Percentiles rank a stretch among this genome's conserved stretches.
These are phyloP conservation scores for Tolypeutes matacus DNA, from an alignment of 2,797 vertebrate genomes.

Conservation along the genomic window DNA sequence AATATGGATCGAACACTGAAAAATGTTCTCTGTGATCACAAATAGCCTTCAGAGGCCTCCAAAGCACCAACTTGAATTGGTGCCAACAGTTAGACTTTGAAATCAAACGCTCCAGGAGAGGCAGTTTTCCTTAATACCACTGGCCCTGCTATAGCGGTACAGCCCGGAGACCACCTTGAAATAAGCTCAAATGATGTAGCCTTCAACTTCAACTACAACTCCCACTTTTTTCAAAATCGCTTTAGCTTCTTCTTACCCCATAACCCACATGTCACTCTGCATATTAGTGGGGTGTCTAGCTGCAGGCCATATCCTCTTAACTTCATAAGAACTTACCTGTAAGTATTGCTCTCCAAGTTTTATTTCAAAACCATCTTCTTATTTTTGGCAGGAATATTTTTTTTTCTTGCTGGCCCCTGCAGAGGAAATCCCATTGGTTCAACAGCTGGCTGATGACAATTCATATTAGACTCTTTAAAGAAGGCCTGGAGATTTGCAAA, in stretches of 20 bases:
- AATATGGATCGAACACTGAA: background rate
- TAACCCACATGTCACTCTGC: background rate
- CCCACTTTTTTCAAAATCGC: background rate
- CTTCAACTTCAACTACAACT: background rate
- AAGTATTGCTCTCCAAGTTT: background rate
- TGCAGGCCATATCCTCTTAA: background rate
- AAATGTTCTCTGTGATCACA: background rate
- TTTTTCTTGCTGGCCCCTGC: background rate
- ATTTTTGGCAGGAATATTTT: background rate
- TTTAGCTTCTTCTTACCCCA: background rate
- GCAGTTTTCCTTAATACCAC: background rate
- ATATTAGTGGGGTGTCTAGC: background rate
- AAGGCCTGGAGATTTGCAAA: conserved; percentile 9
- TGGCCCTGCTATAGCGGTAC: background rate
- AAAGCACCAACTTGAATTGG: background rate
- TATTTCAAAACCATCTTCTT: conserved; percentile 27
- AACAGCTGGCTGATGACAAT: background rate
- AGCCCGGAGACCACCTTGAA: background rate
- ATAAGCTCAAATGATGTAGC: background rate
- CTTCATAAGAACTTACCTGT: background rate
- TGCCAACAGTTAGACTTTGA: background rate
- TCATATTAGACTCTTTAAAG: background rate
- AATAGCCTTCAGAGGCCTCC: background rate
- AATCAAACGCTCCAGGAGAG: background rate
- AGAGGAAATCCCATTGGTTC: conserved; percentile 25